phyloP scores from a whole-genome alignment of 2,113 vertebrate genomes.

The Myanophis thanlyinensis region DNA sequence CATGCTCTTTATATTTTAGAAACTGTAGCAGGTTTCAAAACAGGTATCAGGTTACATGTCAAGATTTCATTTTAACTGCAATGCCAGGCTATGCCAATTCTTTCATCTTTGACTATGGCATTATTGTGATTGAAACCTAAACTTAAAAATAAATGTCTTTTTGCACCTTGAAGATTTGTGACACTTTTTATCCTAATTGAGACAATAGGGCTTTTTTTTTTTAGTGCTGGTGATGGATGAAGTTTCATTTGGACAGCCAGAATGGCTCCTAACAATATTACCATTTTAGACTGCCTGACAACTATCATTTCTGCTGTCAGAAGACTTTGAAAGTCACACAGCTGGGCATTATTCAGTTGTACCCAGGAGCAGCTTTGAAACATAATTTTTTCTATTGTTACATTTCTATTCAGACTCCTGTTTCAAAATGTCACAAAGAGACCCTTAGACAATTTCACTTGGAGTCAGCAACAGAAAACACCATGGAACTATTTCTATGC shows the following conservation, averaged over 20 bases:
- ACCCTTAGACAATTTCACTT: background rate
- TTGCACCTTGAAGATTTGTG: slow-evolving; percentile 29
- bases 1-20: background rate
- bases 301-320: background rate
- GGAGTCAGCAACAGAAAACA: background rate
- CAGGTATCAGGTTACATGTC: slow-evolving; percentile 16
- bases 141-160: slow-evolving; percentile 28
- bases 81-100: background rate
- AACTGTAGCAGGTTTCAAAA: slow-evolving; percentile 6
- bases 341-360: background rate
- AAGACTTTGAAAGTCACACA: background rate
- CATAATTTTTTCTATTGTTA: background rate
- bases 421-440: background rate
- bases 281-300: slow-evolving; percentile 12
- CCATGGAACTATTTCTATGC: background rate
- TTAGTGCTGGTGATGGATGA: slow-evolving; percentile 30
- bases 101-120: background rate
- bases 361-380: background rate
- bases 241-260: slow-evolving; percentile 36
- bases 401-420: background rate
- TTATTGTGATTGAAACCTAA: slow-evolving; percentile 30
- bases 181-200: slow-evolving; percentile 34
- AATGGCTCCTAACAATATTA: slow-evolving; percentile 34
- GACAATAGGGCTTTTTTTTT: slow-evolving; percentile 30
- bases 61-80: background rate